These are phyloP conservation scores for Nyctereutes procyonoides DNA, from an alignment of 2,113 vertebrate species.

Conservation along the genomic window DNA sequence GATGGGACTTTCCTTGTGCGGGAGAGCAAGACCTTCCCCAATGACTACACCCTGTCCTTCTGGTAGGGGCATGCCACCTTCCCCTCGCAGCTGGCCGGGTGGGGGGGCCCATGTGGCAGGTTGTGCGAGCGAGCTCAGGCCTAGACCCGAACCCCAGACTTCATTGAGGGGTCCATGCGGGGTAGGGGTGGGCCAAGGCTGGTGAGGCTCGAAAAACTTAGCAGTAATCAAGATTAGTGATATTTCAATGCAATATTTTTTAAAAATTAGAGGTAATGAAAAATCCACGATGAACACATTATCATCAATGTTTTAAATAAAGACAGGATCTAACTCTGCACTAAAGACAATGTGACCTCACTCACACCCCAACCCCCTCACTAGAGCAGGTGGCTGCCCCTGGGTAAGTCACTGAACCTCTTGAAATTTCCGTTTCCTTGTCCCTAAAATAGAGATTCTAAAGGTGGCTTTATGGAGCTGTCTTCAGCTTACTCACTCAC, in stretches of 20 bases:
- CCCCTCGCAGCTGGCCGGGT: fast-evolving
- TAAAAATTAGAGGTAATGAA: neutral
- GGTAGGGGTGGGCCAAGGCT: neutral
- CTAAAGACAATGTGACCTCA: neutral
- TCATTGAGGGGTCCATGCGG: neutral
- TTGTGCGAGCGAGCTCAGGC: too few species aligned
- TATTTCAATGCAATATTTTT: neutral
- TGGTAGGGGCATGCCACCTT: constrained; percentile 86
- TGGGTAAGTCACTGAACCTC: neutral
- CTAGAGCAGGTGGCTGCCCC: neutral
- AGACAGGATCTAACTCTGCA: neutral
- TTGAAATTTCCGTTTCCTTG: neutral
- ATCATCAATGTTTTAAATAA: neutral
- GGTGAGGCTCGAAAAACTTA: neutral
- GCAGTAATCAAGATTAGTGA: neutral
- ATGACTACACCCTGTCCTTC: constrained; percentile 95
- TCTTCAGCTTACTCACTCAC: neutral
- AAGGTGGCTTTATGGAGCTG: neutral
- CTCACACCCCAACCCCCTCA: fast-evolving
- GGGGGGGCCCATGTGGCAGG: neutral
- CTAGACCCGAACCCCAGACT: neutral
- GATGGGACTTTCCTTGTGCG: constrained; percentile 97
- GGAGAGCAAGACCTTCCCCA: constrained; percentile 91
- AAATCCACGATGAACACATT: neutral
- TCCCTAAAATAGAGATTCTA: neutral